These are phyloP conservation scores for Benthochromis sp. DNA, from an alignment of 2,113 vertebrate species.

Conservation along the genomic window DNA sequence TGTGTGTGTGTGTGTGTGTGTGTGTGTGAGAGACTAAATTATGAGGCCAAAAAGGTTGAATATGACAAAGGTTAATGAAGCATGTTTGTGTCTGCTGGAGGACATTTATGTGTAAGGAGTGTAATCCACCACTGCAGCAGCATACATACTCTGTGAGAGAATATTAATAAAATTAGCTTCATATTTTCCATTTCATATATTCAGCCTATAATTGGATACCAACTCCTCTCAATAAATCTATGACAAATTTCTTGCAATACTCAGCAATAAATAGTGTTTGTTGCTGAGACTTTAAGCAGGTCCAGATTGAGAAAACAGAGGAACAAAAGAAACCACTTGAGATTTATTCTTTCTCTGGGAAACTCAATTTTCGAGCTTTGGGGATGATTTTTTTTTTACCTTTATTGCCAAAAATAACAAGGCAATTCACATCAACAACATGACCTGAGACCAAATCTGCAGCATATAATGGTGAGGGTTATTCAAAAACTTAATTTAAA, in stretches of 20 bases:
- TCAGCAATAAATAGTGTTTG: background rate
- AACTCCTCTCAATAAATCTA: conserved; percentile 24
- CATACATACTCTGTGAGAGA: conserved; percentile 28
- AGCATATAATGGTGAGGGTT: too few species aligned
- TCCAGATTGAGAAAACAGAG: background rate
- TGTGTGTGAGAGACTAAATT: background rate
- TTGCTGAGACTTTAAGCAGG: background rate
- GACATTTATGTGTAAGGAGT: conserved; percentile 41
- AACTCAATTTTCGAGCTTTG: background rate
- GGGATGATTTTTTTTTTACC: background rate
- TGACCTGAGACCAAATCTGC: too few species aligned
- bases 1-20: background rate
- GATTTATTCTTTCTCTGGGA: background rate
- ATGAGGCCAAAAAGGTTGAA: conserved; percentile 54
- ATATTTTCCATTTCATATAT: conserved; percentile 34
- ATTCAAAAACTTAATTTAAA: too few species aligned
- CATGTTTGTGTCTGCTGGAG: conserved; percentile 19
- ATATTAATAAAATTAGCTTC: conserved; percentile 61
- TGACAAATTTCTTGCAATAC: background rate
- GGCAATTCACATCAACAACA: too few species aligned
- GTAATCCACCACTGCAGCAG: background rate
- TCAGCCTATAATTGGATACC: conserved; percentile 29
- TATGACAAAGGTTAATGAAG: conserved; percentile 70
- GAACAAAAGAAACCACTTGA: background rate
- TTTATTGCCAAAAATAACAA: too few species aligned